These are phyloP conservation scores for Sceloporus undulatus DNA, from an alignment of 2,113 vertebrate genomes.

Conservation along the genomic window DNA sequence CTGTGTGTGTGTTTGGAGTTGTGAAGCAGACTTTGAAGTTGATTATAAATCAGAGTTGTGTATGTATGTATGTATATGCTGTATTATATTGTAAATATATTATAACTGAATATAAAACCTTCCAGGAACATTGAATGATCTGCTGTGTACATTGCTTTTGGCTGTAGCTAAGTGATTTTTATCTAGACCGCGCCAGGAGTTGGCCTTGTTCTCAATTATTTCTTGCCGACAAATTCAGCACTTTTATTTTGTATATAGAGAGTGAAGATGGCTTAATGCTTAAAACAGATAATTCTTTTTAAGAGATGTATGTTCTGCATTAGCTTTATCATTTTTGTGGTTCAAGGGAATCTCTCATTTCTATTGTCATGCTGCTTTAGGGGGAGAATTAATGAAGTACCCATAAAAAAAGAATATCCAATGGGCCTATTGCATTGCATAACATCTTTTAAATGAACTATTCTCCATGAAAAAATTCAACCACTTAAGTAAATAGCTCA, in stretches of 20 bases:
- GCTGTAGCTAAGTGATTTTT: too few species aligned
- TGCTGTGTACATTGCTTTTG: too few species aligned
- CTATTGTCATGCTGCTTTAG: conserved; percentile 22
- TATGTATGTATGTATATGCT: too few species aligned
- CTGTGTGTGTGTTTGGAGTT: too few species aligned
- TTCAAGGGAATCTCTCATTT: not conserved
- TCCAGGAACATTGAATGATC: too few species aligned
- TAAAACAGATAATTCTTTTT: conserved; percentile 48
- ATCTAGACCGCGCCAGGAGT: too few species aligned
- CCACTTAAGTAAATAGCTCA: not conserved
- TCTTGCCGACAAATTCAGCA: not conserved
- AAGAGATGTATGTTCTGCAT: conserved; percentile 31
- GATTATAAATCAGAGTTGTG: too few species aligned
- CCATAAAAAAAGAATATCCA: not conserved
- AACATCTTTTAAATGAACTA: conserved; percentile 3
- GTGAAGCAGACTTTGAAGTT: too few species aligned
- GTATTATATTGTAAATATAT: too few species aligned
- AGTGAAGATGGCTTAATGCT: conserved; percentile 39
- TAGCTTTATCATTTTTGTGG: not conserved
- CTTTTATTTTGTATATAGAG: conserved; percentile 25
- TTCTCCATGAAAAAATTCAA: not conserved
- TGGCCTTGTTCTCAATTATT: too few species aligned
- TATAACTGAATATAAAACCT: too few species aligned
- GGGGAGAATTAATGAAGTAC: not conserved
- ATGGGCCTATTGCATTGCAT: not conserved